phyloP scores from a whole-genome alignment of 2,888 invertebrate genomes.

The Euclidia mi region DNA sequence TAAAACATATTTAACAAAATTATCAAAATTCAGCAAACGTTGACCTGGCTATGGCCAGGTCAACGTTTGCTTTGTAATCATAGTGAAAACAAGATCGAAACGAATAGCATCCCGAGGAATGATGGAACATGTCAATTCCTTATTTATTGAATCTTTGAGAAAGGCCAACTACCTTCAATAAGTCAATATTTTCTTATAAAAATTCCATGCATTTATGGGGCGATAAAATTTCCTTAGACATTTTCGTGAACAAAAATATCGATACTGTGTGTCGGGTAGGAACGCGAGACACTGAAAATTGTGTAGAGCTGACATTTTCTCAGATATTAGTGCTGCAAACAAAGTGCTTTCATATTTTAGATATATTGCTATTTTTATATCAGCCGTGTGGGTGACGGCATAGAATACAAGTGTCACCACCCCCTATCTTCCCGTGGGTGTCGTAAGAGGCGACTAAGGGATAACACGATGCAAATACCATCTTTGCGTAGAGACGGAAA shows the following conservation, averaged over 20 bases:
- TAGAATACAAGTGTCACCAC: no score
- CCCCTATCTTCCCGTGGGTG: no score
- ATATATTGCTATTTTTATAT: slow-evolving; percentile 24
- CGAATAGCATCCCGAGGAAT: slow-evolving; percentile 14
- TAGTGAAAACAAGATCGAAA: slow-evolving; percentile 14
- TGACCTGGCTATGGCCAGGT: not conserved
- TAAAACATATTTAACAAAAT: no score
- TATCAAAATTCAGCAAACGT: no score
- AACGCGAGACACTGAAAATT: slow-evolving; percentile 38
- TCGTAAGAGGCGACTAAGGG: no score
- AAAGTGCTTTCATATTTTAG: slow-evolving; percentile 21
- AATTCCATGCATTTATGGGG: slow-evolving; percentile 48
- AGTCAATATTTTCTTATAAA: slow-evolving; percentile 49
- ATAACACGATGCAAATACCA: no score
- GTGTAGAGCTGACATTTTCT: slow-evolving; percentile 33
- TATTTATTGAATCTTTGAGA: slow-evolving; percentile 32
- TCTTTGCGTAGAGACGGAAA: no score
- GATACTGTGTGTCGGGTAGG: slow-evolving; percentile 26
- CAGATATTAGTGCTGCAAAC: slow-evolving; percentile 38
- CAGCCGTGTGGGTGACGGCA: no score
- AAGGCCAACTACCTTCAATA: slow-evolving; percentile 26
- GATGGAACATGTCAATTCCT: slow-evolving; percentile 18
- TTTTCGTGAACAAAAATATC: slow-evolving; percentile 49
- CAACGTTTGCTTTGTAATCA: no score
- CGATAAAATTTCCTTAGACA: slow-evolving; percentile 44